phyloP scores from a whole-genome alignment of 2,113 vertebrate genomes.

The Ptyas mucosa region DNA sequence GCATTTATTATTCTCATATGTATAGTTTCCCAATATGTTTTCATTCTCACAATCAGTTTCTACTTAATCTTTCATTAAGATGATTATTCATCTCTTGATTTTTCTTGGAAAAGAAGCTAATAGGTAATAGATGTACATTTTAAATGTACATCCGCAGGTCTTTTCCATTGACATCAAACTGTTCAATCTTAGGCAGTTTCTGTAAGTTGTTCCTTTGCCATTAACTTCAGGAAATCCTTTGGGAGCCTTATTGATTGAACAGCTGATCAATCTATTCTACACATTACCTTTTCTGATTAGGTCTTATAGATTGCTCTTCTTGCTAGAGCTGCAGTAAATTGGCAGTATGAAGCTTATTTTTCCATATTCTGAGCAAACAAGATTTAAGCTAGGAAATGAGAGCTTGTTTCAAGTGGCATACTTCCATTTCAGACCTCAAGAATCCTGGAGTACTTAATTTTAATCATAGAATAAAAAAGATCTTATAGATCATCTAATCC shows the following conservation, averaged over 20 bases:
- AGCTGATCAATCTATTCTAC: slow-evolving; percentile 5
- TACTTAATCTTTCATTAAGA: slow-evolving; percentile 35
- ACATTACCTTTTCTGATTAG: slow-evolving; percentile 9
- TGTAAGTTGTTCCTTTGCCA: slow-evolving; percentile 27
- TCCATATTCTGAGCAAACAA: not conserved
- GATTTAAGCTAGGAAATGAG: not conserved
- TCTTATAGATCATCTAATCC: not conserved
- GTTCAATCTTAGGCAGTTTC: slow-evolving; percentile 7
- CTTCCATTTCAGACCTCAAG: not conserved
- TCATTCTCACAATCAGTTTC: not conserved
- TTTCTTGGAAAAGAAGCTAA: slow-evolving; percentile 24
- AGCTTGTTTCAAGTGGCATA: not conserved
- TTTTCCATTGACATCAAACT: slow-evolving; percentile 11
- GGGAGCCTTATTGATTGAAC: not conserved
- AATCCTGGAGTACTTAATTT: not conserved
- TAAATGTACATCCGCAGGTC: slow-evolving; percentile 18
- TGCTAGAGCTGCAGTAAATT: not conserved
- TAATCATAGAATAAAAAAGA: not conserved
- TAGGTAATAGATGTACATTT: slow-evolving; percentile 18
- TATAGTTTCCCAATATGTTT: not conserved
- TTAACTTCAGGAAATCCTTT: not conserved
- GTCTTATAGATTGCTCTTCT: not conserved
- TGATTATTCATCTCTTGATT: slow-evolving; percentile 21
- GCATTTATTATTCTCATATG: not conserved
- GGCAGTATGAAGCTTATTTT: not conserved